These are phyloP conservation scores for Antidorcas marsupialis DNA, from an alignment of 2,113 vertebrate species.

Conservation along the genomic window DNA sequence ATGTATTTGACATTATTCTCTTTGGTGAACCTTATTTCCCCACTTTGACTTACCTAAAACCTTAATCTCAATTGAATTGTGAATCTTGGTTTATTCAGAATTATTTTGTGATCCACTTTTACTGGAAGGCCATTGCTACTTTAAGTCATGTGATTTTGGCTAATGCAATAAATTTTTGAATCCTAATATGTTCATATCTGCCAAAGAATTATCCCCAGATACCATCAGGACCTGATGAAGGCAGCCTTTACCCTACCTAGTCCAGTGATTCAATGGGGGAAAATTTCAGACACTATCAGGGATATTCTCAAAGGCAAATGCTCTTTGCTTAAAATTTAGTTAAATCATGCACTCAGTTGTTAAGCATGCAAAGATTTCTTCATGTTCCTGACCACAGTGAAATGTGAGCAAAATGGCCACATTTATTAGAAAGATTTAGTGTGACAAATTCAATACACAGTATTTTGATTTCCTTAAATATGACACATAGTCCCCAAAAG, in stretches of 20 bases:
- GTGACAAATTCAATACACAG: not conserved
- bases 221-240: not conserved
- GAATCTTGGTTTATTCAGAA: not conserved
- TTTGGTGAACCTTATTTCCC: not conserved
- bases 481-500: not conserved
- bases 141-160: not conserved
- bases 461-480: conserved; percentile 9
- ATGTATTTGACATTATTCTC: not conserved
- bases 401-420: not conserved
- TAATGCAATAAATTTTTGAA: not conserved
- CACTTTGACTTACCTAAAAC: not conserved
- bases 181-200: not conserved
- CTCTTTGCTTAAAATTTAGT: not conserved
- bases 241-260: not conserved
- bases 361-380: not conserved
- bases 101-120: not conserved
- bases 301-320: not conserved
- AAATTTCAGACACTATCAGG: not conserved
- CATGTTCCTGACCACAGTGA: not conserved
- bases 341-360: not conserved
- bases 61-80: not conserved
- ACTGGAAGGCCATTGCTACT: not conserved
- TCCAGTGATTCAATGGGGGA: not conserved
- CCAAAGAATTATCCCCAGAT: not conserved
- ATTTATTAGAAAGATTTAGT: not conserved